A percentile compares a stretch with the other conserved stretches of the same genome.
phyloP scores from a whole-genome alignment of 2,113 vertebrate species.

The Emberiza fucata region DNA sequence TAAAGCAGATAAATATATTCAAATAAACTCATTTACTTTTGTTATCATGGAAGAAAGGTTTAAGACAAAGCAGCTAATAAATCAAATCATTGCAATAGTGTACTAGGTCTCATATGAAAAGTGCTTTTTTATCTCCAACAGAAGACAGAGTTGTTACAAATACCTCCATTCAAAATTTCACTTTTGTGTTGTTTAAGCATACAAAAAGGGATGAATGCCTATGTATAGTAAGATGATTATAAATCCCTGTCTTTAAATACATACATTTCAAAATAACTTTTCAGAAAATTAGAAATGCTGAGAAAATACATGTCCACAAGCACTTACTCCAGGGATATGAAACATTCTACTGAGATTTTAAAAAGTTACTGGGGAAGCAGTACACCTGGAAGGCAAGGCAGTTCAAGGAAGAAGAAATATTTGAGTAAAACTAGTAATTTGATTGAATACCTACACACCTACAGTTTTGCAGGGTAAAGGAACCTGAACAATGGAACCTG shows the following conservation, averaged over 20 bases:
- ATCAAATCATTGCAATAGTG: neutral
- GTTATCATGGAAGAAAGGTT: neutral
- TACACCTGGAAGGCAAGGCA: neutral
- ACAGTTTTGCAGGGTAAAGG: neutral
- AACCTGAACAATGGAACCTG: neutral
- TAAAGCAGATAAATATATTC: neutral
- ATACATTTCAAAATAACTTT: neutral
- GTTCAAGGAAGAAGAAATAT: neutral
- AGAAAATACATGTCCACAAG: neutral
- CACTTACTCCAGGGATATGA: neutral
- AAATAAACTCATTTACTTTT: conserved; percentile 9
- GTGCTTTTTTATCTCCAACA: neutral
- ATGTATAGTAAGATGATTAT: neutral
- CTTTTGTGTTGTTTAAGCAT: neutral
- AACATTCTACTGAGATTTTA: neutral
- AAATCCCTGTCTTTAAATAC: neutral
- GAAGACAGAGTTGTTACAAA: neutral
- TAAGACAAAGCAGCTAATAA: neutral
- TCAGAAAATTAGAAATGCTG: neutral
- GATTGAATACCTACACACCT: neutral
- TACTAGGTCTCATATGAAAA: neutral
- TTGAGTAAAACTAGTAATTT: neutral
- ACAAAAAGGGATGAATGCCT: neutral
- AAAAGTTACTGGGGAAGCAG: neutral
- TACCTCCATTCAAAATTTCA: neutral